Conservation (phyloP, 2,113 vertebrate genomes). For the Chamaetylas fuelleborni region DNA sequence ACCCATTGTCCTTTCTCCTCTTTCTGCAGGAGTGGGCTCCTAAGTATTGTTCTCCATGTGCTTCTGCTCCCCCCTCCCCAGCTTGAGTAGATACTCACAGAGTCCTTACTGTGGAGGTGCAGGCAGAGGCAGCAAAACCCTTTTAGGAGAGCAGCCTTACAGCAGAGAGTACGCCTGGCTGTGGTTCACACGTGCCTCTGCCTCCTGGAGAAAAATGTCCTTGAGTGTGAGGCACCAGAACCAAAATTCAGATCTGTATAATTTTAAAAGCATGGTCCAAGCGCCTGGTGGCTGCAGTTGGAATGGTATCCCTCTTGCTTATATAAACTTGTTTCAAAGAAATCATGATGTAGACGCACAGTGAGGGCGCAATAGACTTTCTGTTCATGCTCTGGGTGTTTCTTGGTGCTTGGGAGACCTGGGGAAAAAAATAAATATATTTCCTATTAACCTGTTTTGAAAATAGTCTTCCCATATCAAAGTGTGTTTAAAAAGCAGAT, state of each 20-base stretch:
- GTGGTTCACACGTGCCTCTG: not conserved
- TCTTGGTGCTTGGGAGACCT: not conserved
- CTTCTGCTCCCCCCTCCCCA: not conserved
- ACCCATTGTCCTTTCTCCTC: not conserved
- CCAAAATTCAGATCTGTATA: not conserved
- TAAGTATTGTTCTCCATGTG: rapidly evolving
- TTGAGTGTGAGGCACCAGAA: not conserved
- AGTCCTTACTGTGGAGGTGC: rapidly evolving
- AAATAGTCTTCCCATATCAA: constrained; percentile 64
- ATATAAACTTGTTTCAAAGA: not conserved
- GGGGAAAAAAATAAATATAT: not conserved
- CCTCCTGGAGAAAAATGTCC: not conserved
- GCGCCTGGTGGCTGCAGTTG: not conserved
- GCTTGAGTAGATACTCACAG: rapidly evolving
- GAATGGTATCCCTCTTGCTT: not conserved
- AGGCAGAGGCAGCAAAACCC: not conserved
- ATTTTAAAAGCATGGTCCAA: not conserved
- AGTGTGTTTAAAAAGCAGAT: constrained; percentile 62
- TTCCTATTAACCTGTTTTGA: constrained; percentile 60
- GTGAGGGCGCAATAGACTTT: constrained; percentile 1
- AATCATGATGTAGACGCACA: not conserved
- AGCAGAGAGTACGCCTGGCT: not conserved
- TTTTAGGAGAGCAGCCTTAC: not conserved
- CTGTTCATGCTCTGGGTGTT: not conserved
- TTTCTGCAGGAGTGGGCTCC: not conserved